Evolutionary conservation across 2,888 invertebrate genomes (phyloP).

Genomic region (Caenorhabditis becei): DNA sequence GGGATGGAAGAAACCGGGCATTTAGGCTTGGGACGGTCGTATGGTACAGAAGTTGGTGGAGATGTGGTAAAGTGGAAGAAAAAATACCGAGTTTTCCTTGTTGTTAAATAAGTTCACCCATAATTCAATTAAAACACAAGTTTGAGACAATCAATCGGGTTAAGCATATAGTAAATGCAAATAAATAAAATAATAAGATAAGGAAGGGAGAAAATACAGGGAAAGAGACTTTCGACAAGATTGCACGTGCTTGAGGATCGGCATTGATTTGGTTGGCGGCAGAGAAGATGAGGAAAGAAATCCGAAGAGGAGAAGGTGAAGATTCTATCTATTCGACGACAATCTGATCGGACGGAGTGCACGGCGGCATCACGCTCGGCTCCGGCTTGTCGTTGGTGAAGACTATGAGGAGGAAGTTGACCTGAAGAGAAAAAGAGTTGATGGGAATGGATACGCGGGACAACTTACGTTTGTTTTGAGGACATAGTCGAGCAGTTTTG

Average conservation of each 20-base stretch:
- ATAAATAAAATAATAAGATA: slow-evolving; percentile 13
- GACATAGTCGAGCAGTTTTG: slow-evolving; percentile 28
- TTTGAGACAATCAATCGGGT: slow-evolving; percentile 45
- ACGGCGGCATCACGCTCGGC: slow-evolving; percentile 34
- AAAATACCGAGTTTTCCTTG: slow-evolving; percentile 42
- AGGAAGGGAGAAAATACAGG: neutral
- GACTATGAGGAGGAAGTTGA: slow-evolving; percentile 28
- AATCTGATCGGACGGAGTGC: slow-evolving; percentile 14
- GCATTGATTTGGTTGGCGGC: slow-evolving; percentile 42
- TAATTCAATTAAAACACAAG: slow-evolving; percentile 56
- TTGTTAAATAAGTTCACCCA: slow-evolving; percentile 53
- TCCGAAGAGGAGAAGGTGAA: neutral
- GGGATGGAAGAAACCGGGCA: slow-evolving; percentile 26
- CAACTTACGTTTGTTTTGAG: slow-evolving; percentile 17
- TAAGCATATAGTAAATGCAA: slow-evolving; percentile 12
- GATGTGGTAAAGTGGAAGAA: neutral
- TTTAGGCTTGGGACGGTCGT: neutral
- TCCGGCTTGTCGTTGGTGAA: slow-evolving; percentile 46
- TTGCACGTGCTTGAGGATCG: slow-evolving; percentile 57
- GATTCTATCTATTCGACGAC: slow-evolving; percentile 5
- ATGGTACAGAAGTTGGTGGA: slow-evolving; percentile 6
- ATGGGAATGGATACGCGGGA: neutral
- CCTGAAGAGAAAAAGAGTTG: slow-evolving; percentile 24
- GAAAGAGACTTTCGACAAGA: slow-evolving; percentile 44
- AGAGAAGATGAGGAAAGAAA: slow-evolving; percentile 18